These are phyloP conservation scores for Drosophila nr. perissopoda DNA, from an alignment of 2,888 invertebrate species.

Conservation along the genomic window DNA sequence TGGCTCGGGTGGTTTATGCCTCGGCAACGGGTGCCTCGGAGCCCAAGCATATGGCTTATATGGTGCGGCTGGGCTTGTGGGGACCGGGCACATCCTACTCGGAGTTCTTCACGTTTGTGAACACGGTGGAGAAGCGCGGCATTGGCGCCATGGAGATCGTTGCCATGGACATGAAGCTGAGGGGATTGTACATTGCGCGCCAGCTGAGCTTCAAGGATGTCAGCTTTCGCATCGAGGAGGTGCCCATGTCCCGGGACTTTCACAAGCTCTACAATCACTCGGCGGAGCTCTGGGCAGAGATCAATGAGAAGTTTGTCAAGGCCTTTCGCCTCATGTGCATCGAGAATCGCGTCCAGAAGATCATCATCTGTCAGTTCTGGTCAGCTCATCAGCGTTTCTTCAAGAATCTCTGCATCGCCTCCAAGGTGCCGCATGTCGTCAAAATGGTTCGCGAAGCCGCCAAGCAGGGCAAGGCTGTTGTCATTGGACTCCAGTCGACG, in stretches of 20 bases:
- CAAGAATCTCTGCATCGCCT: conserved; percentile 99
- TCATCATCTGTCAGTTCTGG: conserved; percentile 99
- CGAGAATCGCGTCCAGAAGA: conserved; percentile 96
- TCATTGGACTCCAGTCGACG: conserved; percentile 99
- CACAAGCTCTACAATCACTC: conserved; percentile 96
- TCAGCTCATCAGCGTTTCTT: conserved; percentile 99
- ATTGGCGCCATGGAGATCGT: conserved; percentile 99
- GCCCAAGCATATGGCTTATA: conserved; percentile 99
- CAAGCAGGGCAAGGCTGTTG: conserved; percentile 97
- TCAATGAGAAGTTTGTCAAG: conserved; percentile 97
- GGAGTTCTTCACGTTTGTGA: conserved; percentile 97
- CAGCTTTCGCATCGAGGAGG: conserved; percentile 98
- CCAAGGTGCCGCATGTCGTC: conserved; percentile 94
- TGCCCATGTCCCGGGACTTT: conserved; percentile 93
- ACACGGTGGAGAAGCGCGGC: conserved; percentile 98
- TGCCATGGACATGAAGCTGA: conserved; percentile 99
- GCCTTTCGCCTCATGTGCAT: conserved; percentile 97
- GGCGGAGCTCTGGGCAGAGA: conserved; percentile 98
- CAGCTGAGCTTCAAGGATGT: conserved; percentile 99
- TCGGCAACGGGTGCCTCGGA: conserved; percentile 99
- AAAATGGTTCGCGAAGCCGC: conserved; percentile 92
- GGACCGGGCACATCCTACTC: conserved; percentile 98
- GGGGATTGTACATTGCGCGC: conserved; percentile 99
- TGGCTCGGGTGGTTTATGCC: conserved; percentile 96
- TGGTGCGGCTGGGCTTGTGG: conserved; percentile 99